These are phyloP conservation scores for Halyomorpha halys DNA, from an alignment of 1,140 invertebrate genomes.

Conservation along the genomic window DNA sequence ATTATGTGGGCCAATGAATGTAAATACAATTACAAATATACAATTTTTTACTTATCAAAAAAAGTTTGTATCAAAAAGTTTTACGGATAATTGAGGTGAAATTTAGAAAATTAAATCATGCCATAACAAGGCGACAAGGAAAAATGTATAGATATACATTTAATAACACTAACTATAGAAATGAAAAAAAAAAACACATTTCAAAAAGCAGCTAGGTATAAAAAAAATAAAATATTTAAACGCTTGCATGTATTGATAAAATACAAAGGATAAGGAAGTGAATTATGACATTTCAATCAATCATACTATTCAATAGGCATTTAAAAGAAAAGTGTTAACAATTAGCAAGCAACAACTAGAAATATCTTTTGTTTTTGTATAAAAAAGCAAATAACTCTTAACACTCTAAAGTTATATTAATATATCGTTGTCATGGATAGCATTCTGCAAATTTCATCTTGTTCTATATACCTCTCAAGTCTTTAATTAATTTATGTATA, in stretches of 20 bases:
- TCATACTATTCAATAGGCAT: constrained; percentile 8
- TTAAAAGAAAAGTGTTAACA: not conserved
- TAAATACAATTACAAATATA: constrained; percentile 5
- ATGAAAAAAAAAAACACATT: not conserved
- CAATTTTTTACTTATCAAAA: not conserved
- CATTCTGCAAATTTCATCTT: too few relatives aligned
- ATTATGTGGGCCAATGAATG: not conserved
- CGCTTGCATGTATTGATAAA: not conserved
- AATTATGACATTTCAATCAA: constrained; percentile 13
- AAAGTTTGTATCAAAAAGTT: not conserved
- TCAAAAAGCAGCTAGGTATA: constrained; percentile 1
- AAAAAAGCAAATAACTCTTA: constrained; percentile 14
- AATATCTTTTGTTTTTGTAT: not conserved
- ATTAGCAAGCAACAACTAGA: not conserved
- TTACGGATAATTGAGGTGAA: constrained; percentile 11
- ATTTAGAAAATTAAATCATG: constrained; percentile 13
- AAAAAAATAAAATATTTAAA: constrained; percentile 18
- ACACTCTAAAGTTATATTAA: not conserved
- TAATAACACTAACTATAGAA: not conserved
- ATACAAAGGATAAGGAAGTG: constrained; percentile 3
- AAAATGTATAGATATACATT: not conserved
- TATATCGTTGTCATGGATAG: constrained; percentile 12
- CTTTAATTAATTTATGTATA: too few relatives aligned
- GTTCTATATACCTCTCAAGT: too few relatives aligned
- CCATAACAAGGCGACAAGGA: constrained; percentile 8